phyloP scores from a whole-genome alignment of 2,888 invertebrate species.

The Caenorhabditis doughertyi region DNA sequence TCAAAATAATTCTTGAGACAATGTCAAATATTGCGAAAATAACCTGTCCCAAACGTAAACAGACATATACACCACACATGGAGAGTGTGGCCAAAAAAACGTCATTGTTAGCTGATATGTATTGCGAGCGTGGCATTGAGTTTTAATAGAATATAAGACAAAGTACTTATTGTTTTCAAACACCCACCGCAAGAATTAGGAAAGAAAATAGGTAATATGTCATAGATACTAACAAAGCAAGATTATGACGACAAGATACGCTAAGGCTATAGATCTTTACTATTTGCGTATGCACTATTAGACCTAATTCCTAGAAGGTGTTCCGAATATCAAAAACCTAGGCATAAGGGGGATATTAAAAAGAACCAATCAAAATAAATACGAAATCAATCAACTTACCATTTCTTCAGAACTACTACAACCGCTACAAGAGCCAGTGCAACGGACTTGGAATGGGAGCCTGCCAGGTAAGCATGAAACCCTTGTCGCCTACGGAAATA shows the following conservation, averaged over 20 bases:
- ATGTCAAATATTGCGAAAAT: conserved; percentile 47
- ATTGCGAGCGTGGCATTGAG: conserved; percentile 4
- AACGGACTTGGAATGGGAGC: conserved; percentile 67
- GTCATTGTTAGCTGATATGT: conserved; percentile 24
- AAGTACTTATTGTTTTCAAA: conserved; percentile 50
- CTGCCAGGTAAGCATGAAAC: conserved; percentile 57
- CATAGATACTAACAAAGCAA: conserved; percentile 20
- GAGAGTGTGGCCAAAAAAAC: conserved; percentile 17
- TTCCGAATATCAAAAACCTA: neutral
- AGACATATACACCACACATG: conserved; percentile 13
- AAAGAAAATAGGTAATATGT: neutral
- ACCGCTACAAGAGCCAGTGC: conserved; percentile 73
- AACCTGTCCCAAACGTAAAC: conserved; percentile 45
- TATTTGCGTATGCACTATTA: neutral
- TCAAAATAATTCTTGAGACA: conserved; percentile 48
- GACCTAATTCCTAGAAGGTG: neutral
- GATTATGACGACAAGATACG: conserved; percentile 15
- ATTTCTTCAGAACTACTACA: conserved; percentile 71
- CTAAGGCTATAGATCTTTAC: neutral
- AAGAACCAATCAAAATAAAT: neutral
- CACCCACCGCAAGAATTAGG: conserved; percentile 4
- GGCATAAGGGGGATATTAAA: neutral
- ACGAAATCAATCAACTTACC: neutral
- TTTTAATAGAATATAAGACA: conserved; percentile 18
- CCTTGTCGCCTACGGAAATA: conserved; percentile 25